phyloP scores from a whole-genome alignment of 2,113 vertebrate species.

The Epinephelus cyanopodus region DNA sequence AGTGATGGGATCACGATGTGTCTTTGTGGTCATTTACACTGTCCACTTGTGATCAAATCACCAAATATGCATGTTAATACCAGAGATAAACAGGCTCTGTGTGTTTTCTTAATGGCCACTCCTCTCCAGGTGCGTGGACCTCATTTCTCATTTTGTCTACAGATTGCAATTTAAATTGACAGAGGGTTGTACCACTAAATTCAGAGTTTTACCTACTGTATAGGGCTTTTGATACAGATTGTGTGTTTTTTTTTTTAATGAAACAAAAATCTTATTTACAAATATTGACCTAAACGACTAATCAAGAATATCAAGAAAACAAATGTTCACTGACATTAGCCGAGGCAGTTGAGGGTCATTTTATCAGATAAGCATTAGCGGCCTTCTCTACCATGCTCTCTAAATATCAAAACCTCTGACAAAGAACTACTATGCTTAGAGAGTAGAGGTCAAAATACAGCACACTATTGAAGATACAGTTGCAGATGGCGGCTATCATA shows the following conservation, averaged over 20 bases:
- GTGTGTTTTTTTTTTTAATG: background rate
- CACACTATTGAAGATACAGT: background rate
- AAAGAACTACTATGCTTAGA: background rate
- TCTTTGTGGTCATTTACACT: too few relatives aligned
- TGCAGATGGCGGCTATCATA: background rate
- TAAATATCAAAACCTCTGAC: background rate
- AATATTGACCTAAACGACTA: background rate
- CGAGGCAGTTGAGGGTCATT: slow-evolving; percentile 1
- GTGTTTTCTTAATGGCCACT: background rate
- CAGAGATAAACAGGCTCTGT: too few relatives aligned
- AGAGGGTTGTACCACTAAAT: background rate
- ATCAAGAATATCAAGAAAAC: background rate
- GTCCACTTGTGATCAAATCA: too few relatives aligned
- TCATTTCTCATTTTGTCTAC: background rate
- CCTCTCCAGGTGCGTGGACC: background rate
- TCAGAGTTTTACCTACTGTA: background rate
- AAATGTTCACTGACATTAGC: slow-evolving; percentile 2
- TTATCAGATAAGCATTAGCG: slow-evolving; percentile 23
- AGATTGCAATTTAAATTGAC: background rate
- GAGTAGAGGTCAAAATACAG: background rate
- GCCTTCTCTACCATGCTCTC: background rate
- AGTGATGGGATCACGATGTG: too few relatives aligned
- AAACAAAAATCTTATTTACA: background rate
- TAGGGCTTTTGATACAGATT: background rate
- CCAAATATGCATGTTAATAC: too few relatives aligned